Conservation (phyloP, 2,113 vertebrate species). For the Malurus elegans region DNA sequence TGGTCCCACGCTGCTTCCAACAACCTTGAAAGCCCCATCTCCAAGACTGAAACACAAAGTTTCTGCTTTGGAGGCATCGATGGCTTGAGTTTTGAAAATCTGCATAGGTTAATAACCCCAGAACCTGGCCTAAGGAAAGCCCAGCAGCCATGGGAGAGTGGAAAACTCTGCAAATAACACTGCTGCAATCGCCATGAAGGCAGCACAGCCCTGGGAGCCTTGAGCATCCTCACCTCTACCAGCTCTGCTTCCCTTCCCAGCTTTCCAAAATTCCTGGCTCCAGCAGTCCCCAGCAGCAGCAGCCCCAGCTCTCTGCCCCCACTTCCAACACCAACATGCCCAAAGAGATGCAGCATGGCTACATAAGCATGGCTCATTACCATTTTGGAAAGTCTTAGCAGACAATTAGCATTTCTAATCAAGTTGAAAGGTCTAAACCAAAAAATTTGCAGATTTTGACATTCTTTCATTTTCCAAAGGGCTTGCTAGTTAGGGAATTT, state of each 20-base stretch:
- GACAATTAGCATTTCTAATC: neutral
- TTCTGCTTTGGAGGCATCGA: neutral
- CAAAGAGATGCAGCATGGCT: neutral
- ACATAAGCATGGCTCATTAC: neutral
- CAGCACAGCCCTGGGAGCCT: neutral
- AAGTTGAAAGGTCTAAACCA: neutral
- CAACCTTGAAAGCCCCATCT: neutral
- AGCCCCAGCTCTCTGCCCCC: neutral
- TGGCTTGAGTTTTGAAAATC: neutral
- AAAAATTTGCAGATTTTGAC: neutral
- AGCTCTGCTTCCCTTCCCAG: neutral
- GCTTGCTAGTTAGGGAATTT: neutral
- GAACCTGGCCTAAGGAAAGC: neutral
- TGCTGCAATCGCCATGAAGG: neutral
- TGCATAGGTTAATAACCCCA: neutral
- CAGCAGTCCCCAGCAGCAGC: neutral
- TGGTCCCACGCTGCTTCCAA: neutral
- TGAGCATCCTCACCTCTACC: rapidly evolving
- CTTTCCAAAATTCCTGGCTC: neutral
- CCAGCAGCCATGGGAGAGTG: neutral
- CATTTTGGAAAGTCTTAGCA: neutral
- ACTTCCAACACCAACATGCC: neutral
- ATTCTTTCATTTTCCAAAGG: neutral
- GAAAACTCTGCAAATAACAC: neutral
- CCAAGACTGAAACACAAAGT: neutral